Percentiles rank a stretch among this genome's conserved stretches.
phyloP scores from a whole-genome alignment of 2,888 invertebrate species.

The Volucella inanis region DNA sequence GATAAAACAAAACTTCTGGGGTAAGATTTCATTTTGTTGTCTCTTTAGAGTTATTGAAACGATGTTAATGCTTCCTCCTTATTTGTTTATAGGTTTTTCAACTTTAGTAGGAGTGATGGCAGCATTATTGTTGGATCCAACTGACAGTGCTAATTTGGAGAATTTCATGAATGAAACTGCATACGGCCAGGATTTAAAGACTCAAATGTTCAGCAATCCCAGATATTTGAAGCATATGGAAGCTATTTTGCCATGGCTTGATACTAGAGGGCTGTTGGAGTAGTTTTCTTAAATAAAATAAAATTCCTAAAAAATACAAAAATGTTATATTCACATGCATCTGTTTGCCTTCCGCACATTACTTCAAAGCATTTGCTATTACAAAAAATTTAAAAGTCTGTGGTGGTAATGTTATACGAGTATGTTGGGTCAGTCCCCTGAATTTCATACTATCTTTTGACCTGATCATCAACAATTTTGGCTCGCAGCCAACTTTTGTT shows the following conservation, averaged over 20 bases:
- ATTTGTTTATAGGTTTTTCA: constrained; percentile 76
- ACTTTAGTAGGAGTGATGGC: constrained; percentile 78
- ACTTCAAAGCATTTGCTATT: no score
- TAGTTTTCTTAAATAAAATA: not conserved
- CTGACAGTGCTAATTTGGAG: constrained; percentile 76
- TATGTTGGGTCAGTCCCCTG: no score
- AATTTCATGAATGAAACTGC: constrained; percentile 69
- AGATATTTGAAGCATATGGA: constrained; percentile 79
- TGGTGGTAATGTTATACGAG: no score
- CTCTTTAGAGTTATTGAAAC: not conserved
- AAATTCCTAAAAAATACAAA: no score
- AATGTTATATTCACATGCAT: no score
- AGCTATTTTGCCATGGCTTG: constrained; percentile 79
- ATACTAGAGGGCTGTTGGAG: constrained; percentile 78
- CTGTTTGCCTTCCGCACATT: no score
- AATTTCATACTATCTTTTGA: no score
- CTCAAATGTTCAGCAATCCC: constrained; percentile 77
- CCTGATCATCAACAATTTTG: no score
- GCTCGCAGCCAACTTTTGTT: no score
- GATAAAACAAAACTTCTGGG: constrained; percentile 78
- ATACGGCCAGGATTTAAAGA: constrained; percentile 77
- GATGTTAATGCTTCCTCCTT: not conserved
- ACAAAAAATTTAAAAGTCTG: no score
- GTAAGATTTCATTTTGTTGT: constrained; percentile 70
- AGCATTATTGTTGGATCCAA: constrained; percentile 77